Conservation (phyloP, 2,113 vertebrate genomes). For the Aegotheles bennettii region DNA sequence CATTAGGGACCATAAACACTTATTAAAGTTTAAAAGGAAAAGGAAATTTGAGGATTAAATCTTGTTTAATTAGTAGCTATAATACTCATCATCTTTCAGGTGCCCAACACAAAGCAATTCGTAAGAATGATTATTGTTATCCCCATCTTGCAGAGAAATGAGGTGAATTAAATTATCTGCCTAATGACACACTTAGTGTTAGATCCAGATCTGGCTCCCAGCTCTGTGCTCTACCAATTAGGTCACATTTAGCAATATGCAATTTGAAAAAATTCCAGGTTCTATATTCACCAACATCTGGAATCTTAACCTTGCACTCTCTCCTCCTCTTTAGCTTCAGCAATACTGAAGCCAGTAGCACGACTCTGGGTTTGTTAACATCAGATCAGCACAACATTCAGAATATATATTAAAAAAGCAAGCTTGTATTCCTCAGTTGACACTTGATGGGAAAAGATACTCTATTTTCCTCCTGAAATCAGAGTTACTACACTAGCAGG, state of each 20-base stretch:
- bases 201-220: neutral
- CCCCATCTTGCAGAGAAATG: neutral
- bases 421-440: neutral
- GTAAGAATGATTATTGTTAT: neutral
- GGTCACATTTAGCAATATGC: neutral
- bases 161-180: neutral
- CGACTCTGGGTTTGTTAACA: neutral
- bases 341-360: too few species aligned
- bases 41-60: slow-evolving; percentile 26
- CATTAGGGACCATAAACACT: neutral
- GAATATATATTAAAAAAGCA: neutral
- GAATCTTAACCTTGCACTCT: neutral
- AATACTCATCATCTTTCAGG: neutral
- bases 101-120: neutral
- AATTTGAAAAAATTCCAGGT: neutral
- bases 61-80: slow-evolving; percentile 13
- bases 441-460: neutral
- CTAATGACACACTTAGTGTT: neutral
- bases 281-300: neutral
- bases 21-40: neutral
- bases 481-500: neutral
- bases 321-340: neutral
- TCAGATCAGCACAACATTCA: neutral
- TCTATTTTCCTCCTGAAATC: neutral
- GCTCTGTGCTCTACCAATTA: neutral